These are phyloP conservation scores for Hirudo medicinalis DNA, from an alignment of 1,140 invertebrate species.

Conservation along the genomic window DNA sequence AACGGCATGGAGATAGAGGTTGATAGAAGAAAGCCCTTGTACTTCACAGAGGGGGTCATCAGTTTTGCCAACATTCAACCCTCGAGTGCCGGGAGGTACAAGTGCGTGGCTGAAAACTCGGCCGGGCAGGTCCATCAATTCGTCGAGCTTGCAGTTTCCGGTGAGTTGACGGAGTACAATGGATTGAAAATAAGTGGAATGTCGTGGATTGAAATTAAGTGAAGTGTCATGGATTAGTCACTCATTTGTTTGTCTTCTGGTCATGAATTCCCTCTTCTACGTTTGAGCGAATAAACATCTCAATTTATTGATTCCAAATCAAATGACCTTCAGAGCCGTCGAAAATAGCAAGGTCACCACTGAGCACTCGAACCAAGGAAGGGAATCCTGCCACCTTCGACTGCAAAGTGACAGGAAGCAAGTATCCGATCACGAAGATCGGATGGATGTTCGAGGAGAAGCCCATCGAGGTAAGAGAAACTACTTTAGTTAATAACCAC, in stretches of 20 bases:
- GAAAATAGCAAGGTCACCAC: slow-evolving; percentile 45
- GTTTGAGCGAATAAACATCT: no score
- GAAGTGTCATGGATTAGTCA: no score
- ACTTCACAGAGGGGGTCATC: background rate
- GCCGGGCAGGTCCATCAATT: background rate
- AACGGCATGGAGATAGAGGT: slow-evolving; percentile 1
- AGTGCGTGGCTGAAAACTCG: background rate
- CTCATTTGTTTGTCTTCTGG: no score
- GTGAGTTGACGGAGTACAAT: background rate
- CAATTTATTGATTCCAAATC: background rate
- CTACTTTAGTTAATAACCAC: no score
- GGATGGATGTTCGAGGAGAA: slow-evolving; percentile 61
- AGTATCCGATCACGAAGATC: slow-evolving; percentile 50
- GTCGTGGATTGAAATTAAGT: no score
- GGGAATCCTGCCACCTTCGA: slow-evolving; percentile 49
- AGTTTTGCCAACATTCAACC: background rate
- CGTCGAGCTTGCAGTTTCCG: slow-evolving; percentile 1
- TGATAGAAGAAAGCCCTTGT: background rate
- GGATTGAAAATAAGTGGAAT: no score
- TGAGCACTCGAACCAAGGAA: slow-evolving; percentile 50
- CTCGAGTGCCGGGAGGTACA: background rate
- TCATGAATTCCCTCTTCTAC: no score
- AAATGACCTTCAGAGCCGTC: slow-evolving; percentile 42
- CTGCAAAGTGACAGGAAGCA: slow-evolving; percentile 52
- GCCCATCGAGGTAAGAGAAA: slow-evolving; percentile 37